Percentiles rank a stretch among this genome's conserved stretches.
These are phyloP conservation scores for Pammene fasciana DNA, from an alignment of 2,888 invertebrate species.

Conservation along the genomic window DNA sequence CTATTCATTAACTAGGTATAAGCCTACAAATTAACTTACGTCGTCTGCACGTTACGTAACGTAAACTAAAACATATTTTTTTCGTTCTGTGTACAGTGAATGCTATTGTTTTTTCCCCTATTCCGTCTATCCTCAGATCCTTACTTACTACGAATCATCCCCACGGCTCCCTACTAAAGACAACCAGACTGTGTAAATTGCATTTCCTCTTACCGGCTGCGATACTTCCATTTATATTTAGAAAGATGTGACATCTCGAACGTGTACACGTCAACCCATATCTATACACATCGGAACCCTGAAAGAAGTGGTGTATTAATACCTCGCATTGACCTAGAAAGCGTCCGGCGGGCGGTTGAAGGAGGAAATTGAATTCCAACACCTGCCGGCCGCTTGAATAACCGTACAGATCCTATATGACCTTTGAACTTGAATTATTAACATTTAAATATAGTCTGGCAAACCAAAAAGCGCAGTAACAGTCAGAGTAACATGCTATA, in stretches of 20 bases:
- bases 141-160: no score
- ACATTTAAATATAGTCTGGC: not conserved
- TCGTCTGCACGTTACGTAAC: no score
- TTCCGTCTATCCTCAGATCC: not conserved
- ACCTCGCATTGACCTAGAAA: conserved; percentile 41
- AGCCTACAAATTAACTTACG: no score
- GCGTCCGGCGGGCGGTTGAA: conserved; percentile 32
- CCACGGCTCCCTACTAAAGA: not conserved
- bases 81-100: not conserved
- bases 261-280: not conserved
- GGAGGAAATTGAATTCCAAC: conserved; percentile 56
- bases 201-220: not conserved
- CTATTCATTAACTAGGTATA: not conserved
- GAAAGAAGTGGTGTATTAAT: conserved; percentile 22
- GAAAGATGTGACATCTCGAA: not conserved
- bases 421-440: conserved; percentile 19
- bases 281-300: conserved; percentile 3
- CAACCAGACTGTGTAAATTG: not conserved
- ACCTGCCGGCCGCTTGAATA: conserved; percentile 35
- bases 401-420: conserved; percentile 9
- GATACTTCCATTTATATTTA: not conserved
- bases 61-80: no score
- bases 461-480: no score
- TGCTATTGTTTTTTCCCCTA: not conserved
- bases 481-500: no score